Evolutionary conservation across 2,113 vertebrate species (phyloP).

Genomic region (Takifugu bimaculatus): DNA sequence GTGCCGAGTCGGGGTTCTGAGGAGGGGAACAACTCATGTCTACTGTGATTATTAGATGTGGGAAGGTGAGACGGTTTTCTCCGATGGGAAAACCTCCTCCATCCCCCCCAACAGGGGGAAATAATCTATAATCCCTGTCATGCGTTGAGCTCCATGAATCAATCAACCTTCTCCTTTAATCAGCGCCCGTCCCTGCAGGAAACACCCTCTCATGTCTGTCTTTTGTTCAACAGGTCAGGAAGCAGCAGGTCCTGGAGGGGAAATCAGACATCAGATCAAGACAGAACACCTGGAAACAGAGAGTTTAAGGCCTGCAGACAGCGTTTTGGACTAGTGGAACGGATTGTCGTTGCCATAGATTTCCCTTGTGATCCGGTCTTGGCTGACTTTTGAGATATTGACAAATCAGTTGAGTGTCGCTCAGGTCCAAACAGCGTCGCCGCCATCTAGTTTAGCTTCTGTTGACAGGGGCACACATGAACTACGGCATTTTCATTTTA

Average conservation of each 20-base stretch:
- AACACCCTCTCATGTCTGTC: constrained; percentile 9
- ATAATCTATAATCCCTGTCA: constrained; percentile 7
- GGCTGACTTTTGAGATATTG: constrained; percentile 21
- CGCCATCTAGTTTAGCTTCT: not conserved
- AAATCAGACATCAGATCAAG: not conserved
- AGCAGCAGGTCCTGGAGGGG: constrained; percentile 5
- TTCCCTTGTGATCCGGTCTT: not conserved
- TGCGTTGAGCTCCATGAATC: constrained; percentile 22
- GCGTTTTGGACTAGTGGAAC: not conserved
- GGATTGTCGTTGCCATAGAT: constrained; percentile 30
- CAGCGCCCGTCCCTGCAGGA: constrained; percentile 17
- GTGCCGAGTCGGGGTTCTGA: constrained; percentile 22
- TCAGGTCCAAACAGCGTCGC: constrained; percentile 10
- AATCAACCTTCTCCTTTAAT: constrained; percentile 13
- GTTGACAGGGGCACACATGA: constrained; percentile 3
- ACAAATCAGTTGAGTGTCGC: constrained; percentile 1
- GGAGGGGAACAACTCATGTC: not conserved
- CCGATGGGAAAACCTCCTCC: not conserved
- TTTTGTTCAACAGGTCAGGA: constrained; percentile 10
- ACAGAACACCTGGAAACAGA: not conserved
- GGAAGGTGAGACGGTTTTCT: too few species aligned
- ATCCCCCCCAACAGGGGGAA: not conserved
- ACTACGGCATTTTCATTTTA: constrained; percentile 16
- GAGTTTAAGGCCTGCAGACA: constrained; percentile 9
- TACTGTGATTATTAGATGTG: too few species aligned